These are phyloP conservation scores for Linnaemya tessellans DNA, from an alignment of 2,888 invertebrate species.

Conservation along the genomic window DNA sequence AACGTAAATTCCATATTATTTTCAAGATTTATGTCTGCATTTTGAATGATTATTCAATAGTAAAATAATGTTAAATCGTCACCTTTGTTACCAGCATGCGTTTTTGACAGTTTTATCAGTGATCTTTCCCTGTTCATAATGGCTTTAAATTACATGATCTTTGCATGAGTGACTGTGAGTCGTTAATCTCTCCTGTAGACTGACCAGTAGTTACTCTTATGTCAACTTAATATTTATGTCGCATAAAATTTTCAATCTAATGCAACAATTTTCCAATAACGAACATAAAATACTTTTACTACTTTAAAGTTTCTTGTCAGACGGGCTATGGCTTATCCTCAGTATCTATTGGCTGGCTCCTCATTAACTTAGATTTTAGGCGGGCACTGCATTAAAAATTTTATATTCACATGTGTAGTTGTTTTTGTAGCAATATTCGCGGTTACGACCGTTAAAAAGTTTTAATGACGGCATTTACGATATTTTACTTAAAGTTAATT, in stretches of 20 bases:
- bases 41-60: constrained; percentile 8
- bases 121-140: background rate
- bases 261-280: constrained; percentile 7
- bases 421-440: constrained; percentile 2
- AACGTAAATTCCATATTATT: background rate
- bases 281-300: constrained; percentile 16
- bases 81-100: background rate
- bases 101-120: constrained; percentile 5
- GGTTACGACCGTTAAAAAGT: background rate
- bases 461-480: constrained; percentile 12
- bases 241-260: constrained; percentile 9
- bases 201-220: background rate
- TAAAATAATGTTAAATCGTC: background rate
- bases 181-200: constrained; percentile 15
- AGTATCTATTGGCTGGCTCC: background rate
- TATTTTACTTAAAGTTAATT: constrained; percentile 14
- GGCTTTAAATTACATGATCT: background rate
- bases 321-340: background rate
- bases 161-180: background rate
- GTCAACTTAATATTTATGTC: constrained; percentile 6
- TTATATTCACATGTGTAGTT: background rate
- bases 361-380: constrained; percentile 27
- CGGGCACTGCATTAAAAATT: background rate
- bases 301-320: constrained; percentile 9
- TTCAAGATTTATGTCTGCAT: background rate